Evolutionary conservation across 2,888 invertebrate genomes (phyloP).

Genomic region (Allacma fusca): DNA sequence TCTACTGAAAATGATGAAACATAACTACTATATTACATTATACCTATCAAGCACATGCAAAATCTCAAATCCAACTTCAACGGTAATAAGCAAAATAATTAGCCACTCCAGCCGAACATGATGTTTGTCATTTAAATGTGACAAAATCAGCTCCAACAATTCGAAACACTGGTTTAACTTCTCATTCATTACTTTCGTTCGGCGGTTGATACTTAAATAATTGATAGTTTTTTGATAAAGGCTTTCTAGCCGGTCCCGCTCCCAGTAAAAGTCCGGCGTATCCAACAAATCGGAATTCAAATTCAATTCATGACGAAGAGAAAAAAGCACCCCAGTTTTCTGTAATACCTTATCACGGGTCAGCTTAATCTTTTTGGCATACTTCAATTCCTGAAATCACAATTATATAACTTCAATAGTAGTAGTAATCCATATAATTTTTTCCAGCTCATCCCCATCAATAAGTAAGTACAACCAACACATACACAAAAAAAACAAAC

Average conservation of each 20-base stretch:
- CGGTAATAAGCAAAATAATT: conserved; percentile 94
- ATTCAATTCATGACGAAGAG: conserved; percentile 87
- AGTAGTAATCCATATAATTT: too few species aligned
- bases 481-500: too few species aligned
- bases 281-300: conserved; percentile 95
- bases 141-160: conserved; percentile 84
- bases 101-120: conserved; percentile 95
- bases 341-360: conserved; percentile 76
- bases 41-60: conserved; percentile 29
- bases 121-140: conserved; percentile 90
- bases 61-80: conserved; percentile 89
- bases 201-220: conserved; percentile 83
- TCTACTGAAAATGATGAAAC: too few species aligned
- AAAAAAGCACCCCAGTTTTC: conserved; percentile 88
- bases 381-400: conserved; percentile 72
- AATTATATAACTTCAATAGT: conserved; percentile 17
- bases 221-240: conserved; percentile 83
- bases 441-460: too few species aligned
- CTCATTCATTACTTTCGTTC: conserved; percentile 94
- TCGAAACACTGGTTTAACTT: conserved; percentile 94
- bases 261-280: conserved; percentile 99
- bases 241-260: conserved; percentile 85
- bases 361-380: conserved; percentile 75
- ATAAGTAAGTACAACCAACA: too few species aligned
- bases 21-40: not conserved